Base-by-base conservation (phyloP, 2,888 invertebrate species). In the Theodoxus fluviatilis region DNA sequence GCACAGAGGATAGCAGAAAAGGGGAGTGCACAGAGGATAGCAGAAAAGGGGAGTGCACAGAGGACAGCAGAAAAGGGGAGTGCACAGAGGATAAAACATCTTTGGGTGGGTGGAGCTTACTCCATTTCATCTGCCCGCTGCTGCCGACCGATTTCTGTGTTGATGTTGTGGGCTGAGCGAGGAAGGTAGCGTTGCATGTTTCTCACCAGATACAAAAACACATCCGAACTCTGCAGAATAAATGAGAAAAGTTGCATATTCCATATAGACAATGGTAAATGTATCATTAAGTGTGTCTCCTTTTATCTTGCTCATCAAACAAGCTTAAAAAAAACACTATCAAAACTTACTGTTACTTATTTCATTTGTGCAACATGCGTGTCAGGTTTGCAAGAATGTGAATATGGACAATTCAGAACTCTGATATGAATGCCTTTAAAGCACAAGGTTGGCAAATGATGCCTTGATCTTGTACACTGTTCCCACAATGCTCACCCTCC, bases 51-150 rank as follows among this genome's bases (percentile, higher is more conserved):
- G n/a, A n/a, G n/a, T n/a, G n/a, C n/a, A n/a, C n/a, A n/a, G n/a
- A n/a, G n/a, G n/a, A n/a, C n/a, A n/a, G n/a, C n/a, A n/a, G n/a
- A n/a, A n/a, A n/a, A n/a, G n/a, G n/a, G n/a, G n/a, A n/a, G n/a
- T n/a, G n/a, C n/a, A n/a, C n/a, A n/a, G n/a, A n/a, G n/a, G n/a
- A n/a, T n/a, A n/a, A n/a, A n/a, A n/a, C n/a, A n/a, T n/a, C n/a
- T n/a, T n/a, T n/a, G n/a, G n/a, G n/a, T n/a, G n/a, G n/a, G n/a
- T n/a, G 35, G 7, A 22, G 73, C 83, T 79, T 74, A 85, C 84
- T 84, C 84, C 64, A 85, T 75, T 69, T 85, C 83, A 75, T 84
- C 84, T 9, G 79, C 77, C 70, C 84, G 76, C 35, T 78, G 76
- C 7, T 71, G 47, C 49, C 79, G 71, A 12, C 79, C 82, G 28